Evolutionary conservation across 2,113 vertebrate species (phyloP), one percentile per base, ranked within the genome.

Genomic region (Callipepla californica): DNA sequence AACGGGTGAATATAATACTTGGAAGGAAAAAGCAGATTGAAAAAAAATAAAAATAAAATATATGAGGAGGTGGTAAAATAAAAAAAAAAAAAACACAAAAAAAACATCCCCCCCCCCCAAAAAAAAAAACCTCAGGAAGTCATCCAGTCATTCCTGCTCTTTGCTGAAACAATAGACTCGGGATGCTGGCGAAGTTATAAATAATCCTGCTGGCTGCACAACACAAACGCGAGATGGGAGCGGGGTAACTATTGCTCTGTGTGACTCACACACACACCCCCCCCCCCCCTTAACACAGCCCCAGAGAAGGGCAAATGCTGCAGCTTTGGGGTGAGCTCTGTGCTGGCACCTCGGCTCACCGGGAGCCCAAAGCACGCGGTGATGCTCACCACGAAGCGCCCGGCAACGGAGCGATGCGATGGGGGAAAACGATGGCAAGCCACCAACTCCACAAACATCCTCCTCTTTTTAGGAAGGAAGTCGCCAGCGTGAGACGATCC

Each of bases 21-120:
- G 95, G 95, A 95, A 96, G 95, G 95, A 97, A 97, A 97, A 97
- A 95, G 94, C 90, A 94, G 94, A 93, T 87, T 81, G 30, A 75
- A 95, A 90, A 93, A 94, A 44, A 44, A 13, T 14, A 44, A 44
- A 44, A 44, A 44, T 15, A 44, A 44, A 13, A 92, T 85, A 92
- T 93, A 91, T 59, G 81, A 89, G 95, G 92, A 91, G 95, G 96
- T 78, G 89, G 95, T 83, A 81, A 93, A 92, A 40, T 40, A 40
- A 40, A 93, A 94, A 88, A 69, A 25, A 50, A 23, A 23, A 50
- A 23, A 48, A 22, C 6, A 22, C 6, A 48, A 50, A 50, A 50
- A 92, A 90, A 91, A 7, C 47, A 94, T 89, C 50, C 12, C 13
- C 40, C 40, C 40, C 40, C 40, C 40, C 34, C 34, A 36, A 36